These are phyloP conservation scores for Punctoribates punctum DNA, from an alignment of 2,888 invertebrate species.

Conservation along the genomic window DNA sequence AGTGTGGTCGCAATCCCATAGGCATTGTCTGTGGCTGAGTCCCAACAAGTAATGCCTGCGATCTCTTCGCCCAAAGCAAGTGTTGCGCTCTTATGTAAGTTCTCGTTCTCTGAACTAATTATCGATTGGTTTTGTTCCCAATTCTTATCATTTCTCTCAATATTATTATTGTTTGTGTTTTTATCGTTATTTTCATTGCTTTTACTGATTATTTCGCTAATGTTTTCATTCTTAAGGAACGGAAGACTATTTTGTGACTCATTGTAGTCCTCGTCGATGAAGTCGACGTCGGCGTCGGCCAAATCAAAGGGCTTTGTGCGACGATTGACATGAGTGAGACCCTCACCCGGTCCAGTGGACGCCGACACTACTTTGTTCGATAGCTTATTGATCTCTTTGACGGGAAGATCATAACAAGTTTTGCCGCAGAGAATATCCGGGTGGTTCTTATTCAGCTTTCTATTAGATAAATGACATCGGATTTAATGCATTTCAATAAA, in stretches of 20 bases:
- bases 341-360: slow-evolving; percentile 76
- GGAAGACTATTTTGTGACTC: slow-evolving; percentile 35
- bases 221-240: slow-evolving; percentile 12
- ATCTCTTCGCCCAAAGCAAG: slow-evolving; percentile 49
- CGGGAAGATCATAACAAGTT: slow-evolving; percentile 68
- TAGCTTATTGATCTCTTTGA: slow-evolving; percentile 56
- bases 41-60: slow-evolving; percentile 62
- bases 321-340: slow-evolving; percentile 68
- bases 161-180: slow-evolving; percentile 15
- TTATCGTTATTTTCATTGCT: slow-evolving; percentile 33
- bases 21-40: slow-evolving; percentile 59
- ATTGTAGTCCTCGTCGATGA: slow-evolving; percentile 61
- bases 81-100: slow-evolving; percentile 23
- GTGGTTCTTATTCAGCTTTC: slow-evolving; percentile 46
- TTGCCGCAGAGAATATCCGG: slow-evolving; percentile 67
- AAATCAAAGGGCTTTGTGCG: slow-evolving; percentile 61
- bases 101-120: slow-evolving; percentile 11
- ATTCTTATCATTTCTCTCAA: neutral
- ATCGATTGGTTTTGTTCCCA: slow-evolving; percentile 20
- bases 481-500: slow-evolving; percentile 3
- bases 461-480: slow-evolving; percentile 32
- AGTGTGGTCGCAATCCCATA: slow-evolving; percentile 72
- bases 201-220: slow-evolving; percentile 26
- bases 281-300: slow-evolving; percentile 68
- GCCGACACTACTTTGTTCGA: slow-evolving; percentile 63